Percentiles rank a stretch among this genome's conserved stretches.
Conservation (phyloP, 2,113 vertebrate species). For the Corydoras maculifer region DNA sequence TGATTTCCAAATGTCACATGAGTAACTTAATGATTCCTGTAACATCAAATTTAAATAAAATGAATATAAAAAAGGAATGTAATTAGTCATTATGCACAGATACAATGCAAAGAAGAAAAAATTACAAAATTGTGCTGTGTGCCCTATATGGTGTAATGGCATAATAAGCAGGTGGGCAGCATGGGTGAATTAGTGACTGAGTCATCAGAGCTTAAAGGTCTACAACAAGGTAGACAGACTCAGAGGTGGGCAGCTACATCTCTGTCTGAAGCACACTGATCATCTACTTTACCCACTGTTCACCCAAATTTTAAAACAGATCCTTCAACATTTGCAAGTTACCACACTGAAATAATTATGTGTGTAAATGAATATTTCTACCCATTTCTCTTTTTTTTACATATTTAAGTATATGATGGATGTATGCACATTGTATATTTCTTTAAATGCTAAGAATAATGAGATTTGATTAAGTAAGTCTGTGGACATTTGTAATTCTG, state of each 20-base stretch:
- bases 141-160: too few relatives aligned
- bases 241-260: constrained; percentile 22
- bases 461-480: too few relatives aligned
- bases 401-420: too few relatives aligned
- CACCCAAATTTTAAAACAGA: constrained; percentile 18
- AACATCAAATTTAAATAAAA: too few relatives aligned
- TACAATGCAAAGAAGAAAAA: too few relatives aligned
- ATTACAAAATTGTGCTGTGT: too few relatives aligned
- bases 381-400: not conserved
- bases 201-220: constrained; percentile 20
- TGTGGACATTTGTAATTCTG: too few relatives aligned
- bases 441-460: too few relatives aligned
- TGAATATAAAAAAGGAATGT: too few relatives aligned
- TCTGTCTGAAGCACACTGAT: constrained; percentile 19
- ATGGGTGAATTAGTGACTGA: constrained; percentile 23
- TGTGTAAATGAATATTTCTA: not conserved
- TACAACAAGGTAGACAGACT: constrained; percentile 23
- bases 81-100: too few relatives aligned
- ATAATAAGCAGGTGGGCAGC: constrained; percentile 2
- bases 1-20: constrained; percentile 24
- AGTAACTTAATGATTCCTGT: not conserved
- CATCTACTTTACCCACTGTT: constrained; percentile 13
- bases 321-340: constrained; percentile 1
- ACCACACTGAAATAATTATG: constrained; percentile 4
- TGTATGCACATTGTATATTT: too few relatives aligned